Evolutionary conservation across 2,113 vertebrate species (phyloP), one percentile per base, ranked within the genome.

Genomic region (Odocoileus virginianus): DNA sequence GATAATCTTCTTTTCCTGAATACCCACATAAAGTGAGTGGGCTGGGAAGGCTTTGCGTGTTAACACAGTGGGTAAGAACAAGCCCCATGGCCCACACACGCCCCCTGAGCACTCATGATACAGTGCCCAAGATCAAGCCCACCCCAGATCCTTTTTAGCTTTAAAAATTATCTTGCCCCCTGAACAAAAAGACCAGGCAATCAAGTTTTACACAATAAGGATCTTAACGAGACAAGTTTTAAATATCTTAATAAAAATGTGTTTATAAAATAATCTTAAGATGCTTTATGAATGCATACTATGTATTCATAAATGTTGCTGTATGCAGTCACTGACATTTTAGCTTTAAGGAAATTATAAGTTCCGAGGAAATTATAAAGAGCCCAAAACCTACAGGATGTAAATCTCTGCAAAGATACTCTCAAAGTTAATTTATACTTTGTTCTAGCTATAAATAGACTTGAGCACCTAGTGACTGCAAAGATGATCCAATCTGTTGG

Each of bases 361-460:
- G 36, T 84, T 83, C 30, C 27, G n/a, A 71, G 74, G n/a, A 40
- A 61, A 89, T 83, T 61, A 36, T 76, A 33, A 97, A 88, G 12
- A 52, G 83, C 11, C 1, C 78, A 88, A 67, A 92, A n/a, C 50
- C 47, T 81, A 36, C 13, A 33, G 74, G 57, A 92, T 74, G 4
- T 23, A 36, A 89, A 36, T 55, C 8, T 87, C 81, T 90, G 54
- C 12, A 95, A 96, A 96, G 81, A 82, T 6, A 84, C 5, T 60
- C 19, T 58, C 40, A 60, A 85, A 64, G 64, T 76, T 97, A 89
- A 67, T 45, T 93, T 61, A 91, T 27, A 87, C 52, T 60, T 93
- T 64, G 74, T 89, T 64, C n/a, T 52, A 54, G 19, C 5, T 71
- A 64, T 33, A 89, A 87, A 93, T 36, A 58, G 86, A 89, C 61